phyloP scores from a whole-genome alignment of 2,113 vertebrate genomes.

The Oryzias melastigma region DNA sequence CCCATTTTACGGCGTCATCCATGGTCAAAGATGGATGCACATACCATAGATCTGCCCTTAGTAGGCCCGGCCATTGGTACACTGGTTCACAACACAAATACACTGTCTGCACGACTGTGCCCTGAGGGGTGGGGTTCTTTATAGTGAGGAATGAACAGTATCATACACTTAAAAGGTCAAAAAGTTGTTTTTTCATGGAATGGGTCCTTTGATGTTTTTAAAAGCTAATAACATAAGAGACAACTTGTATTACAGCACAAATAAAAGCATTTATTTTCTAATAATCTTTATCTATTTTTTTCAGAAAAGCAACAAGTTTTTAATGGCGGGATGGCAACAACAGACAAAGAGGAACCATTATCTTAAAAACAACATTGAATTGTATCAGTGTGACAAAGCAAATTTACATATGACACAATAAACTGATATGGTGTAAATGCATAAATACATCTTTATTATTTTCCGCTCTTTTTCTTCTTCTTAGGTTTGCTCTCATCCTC shows the following conservation, averaged over 20 bases:
- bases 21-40: too few relatives aligned
- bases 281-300: background rate
- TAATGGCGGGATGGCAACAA: background rate
- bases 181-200: too few relatives aligned
- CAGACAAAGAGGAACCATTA: background rate
- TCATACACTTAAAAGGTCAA: too few relatives aligned
- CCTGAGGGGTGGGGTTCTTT: too few relatives aligned
- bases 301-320: background rate
- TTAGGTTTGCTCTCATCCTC: constrained; percentile 70
- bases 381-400: background rate
- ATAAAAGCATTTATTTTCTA: background rate
- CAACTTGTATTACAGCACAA: background rate
- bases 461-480: constrained; percentile 61
- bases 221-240: background rate
- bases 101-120: too few relatives aligned
- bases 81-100: too few relatives aligned
- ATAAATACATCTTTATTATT: constrained; percentile 41
- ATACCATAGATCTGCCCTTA: too few relatives aligned
- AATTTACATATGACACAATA: background rate
- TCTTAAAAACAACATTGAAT: background rate
- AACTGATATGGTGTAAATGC: background rate
- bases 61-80: too few relatives aligned
- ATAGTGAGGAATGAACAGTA: too few relatives aligned
- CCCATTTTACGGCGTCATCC: too few relatives aligned
- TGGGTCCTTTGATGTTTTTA: too few relatives aligned